Percentiles rank a stretch among this genome's conserved stretches.
These are phyloP conservation scores for Lamprologus speciosus DNA, from an alignment of 2,113 vertebrate genomes.

Conservation along the genomic window DNA sequence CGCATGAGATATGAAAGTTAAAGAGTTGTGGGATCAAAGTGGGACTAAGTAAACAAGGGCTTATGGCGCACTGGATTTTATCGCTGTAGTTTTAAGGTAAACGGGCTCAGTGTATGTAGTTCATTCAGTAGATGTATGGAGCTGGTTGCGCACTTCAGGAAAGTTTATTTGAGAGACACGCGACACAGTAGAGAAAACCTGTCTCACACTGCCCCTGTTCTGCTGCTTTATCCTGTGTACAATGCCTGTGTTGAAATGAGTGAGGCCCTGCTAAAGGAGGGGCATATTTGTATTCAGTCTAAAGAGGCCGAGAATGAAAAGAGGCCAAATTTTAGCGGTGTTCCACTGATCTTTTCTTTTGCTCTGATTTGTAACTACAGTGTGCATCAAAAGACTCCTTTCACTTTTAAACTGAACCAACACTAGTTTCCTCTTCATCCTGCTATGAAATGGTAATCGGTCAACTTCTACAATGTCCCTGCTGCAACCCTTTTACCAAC, in stretches of 20 bases:
- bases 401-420: background rate
- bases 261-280: background rate
- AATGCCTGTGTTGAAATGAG: constrained; percentile 31
- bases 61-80: background rate
- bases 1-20: background rate
- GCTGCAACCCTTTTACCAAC: background rate
- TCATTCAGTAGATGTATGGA: background rate
- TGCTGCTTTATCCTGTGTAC: background rate
- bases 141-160: background rate
- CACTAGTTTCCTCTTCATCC: background rate
- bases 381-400: constrained; percentile 10
- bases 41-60: background rate
- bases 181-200: background rate
- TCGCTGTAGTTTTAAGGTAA: background rate
- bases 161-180: background rate
- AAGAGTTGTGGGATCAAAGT: background rate
- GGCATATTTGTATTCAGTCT: constrained; percentile 19
- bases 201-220: background rate
- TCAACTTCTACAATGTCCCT: background rate
- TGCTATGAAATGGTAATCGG: background rate
- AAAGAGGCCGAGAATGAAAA: constrained; percentile 32
- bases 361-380: constrained; percentile 30
- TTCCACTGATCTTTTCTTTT: constrained; percentile 49
- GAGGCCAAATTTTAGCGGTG: constrained; percentile 17
- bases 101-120: background rate